Base-by-base conservation (phyloP, 2,888 invertebrate genomes). In the Zaprionus bogoriensis region DNA sequence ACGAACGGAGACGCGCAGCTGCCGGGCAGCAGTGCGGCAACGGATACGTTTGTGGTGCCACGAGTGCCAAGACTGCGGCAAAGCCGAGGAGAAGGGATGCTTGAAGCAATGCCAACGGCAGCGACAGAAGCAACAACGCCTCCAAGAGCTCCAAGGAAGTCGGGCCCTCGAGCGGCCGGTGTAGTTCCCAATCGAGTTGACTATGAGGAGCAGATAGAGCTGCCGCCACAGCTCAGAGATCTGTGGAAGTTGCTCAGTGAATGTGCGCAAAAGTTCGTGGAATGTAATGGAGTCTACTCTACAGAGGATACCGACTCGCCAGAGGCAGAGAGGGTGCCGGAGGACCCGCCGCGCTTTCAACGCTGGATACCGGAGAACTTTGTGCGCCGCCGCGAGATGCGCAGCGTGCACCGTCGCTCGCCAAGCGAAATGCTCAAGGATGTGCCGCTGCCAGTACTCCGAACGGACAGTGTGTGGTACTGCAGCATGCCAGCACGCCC, bases 31-130 rank as follows among this genome's bases (percentile, higher is more conserved):
- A 25, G 1, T 12, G n/a, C n/a, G n/a, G n/a, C n/a, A n/a, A 9
- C 3, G 0, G 51, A 50, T 2, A 20, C 44, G 12, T 48, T 67
- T 53, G 38, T 67, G n/a, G 58, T 62, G 17, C 72, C 71, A 10
- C 12, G 47, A 28, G 36, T 42, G 3, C 12, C 48, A 12, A 30
- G 12, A 14, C n/a, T n/a, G n/a, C n/a, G n/a, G n/a, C 39, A 27
- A 0, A 30, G n/a, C 0, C 44, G 4, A 5, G n/a, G n/a, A n/a
- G n/a, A n/a, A n/a, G n/a, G n/a, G n/a, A n/a, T n/a, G n/a, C n/a
- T n/a, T n/a, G n/a, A n/a, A n/a, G 23, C 12, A 9, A 12, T 4
- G 3, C 7, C 20, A 44, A 4, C 30, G 12, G 1, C 12, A 17
- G 6, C 30, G 3, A 12, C 38, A 10, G 4, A 12, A 22, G 9